A percentile compares a stretch with the other conserved stretches of the same genome.
Conservation (phyloP, 2,888 invertebrate species). For the Macrostomum cliftonense region DNA sequence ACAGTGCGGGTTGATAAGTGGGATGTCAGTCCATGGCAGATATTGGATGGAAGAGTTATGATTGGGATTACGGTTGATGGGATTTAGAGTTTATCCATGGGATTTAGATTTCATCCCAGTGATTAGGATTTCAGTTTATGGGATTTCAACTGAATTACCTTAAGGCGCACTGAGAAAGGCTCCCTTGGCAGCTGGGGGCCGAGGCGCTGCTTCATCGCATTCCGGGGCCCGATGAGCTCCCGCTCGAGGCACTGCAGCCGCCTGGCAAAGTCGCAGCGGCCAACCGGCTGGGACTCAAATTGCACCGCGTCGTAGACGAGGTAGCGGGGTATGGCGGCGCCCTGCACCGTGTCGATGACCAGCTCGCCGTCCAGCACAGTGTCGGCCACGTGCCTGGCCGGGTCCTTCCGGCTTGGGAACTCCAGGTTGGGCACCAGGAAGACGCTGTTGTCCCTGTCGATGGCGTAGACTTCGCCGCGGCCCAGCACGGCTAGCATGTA, state of each 20-base stretch:
- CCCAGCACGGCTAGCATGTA: slow-evolving; percentile 89
- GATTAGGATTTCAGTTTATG: too few relatives aligned
- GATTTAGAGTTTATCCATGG: not conserved
- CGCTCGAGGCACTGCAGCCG: slow-evolving; percentile 47
- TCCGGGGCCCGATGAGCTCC: slow-evolving; percentile 45
- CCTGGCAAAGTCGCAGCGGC: not conserved
- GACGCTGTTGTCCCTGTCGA: slow-evolving; percentile 80
- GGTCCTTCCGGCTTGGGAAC: slow-evolving; percentile 59
- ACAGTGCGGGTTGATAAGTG: not conserved
- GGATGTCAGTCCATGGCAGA: too few relatives aligned
- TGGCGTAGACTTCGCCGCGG: slow-evolving; percentile 66
- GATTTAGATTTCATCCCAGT: too few relatives aligned
- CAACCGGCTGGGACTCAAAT: slow-evolving; percentile 45
- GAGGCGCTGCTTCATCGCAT: slow-evolving; percentile 25
- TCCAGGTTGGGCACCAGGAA: slow-evolving; percentile 59
- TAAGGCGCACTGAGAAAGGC: slow-evolving; percentile 71
- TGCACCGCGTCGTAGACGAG: slow-evolving; percentile 80
- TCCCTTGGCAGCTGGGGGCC: slow-evolving; percentile 54
- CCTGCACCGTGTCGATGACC: slow-evolving; percentile 68
- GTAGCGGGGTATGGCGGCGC: slow-evolving; percentile 56
- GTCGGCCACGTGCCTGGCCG: slow-evolving; percentile 50
- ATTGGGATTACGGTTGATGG: not conserved
- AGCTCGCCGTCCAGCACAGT: slow-evolving; percentile 88
- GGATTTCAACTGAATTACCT: slow-evolving; percentile 30
- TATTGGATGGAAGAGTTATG: too few relatives aligned